Evolutionary conservation across 1,140 invertebrate species (phyloP).

Genomic region (Varroa destructor): DNA sequence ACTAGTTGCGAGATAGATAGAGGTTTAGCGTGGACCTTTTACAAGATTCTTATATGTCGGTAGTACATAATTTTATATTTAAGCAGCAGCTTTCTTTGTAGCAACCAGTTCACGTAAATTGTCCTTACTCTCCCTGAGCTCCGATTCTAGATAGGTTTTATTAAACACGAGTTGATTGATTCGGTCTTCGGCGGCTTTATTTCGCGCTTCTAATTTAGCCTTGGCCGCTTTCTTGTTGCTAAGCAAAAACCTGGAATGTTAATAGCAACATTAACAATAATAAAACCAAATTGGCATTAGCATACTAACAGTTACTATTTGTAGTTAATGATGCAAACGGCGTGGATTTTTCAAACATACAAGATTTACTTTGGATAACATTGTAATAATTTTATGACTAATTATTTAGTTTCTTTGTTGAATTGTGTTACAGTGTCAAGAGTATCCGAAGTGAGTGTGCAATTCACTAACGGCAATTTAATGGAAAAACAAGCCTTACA

Average conservation of each 20-base stretch:
- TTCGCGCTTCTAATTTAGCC: constrained; percentile 50
- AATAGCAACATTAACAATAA: constrained; percentile 22
- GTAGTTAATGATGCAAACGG: too few relatives aligned
- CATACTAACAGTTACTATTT: too few relatives aligned
- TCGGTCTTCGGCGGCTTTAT: constrained; percentile 52
- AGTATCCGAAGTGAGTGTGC: too few relatives aligned
- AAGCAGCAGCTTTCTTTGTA: constrained; percentile 37
- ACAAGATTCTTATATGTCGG: too few relatives aligned
- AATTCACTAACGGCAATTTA: background rate
- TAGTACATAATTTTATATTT: background rate
- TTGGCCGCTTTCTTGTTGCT: constrained; percentile 53
- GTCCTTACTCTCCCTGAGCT: constrained; percentile 66
- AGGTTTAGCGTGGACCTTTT: too few relatives aligned
- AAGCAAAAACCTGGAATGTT: constrained; percentile 50
- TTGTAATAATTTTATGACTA: too few relatives aligned
- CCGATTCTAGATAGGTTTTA: constrained; percentile 60
- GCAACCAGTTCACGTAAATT: constrained; percentile 65
- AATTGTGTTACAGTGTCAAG: too few relatives aligned
- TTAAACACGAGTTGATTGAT: constrained; percentile 58
- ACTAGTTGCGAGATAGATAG: too few relatives aligned
- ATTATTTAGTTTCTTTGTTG: too few relatives aligned
- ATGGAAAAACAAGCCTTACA: constrained; percentile 42
- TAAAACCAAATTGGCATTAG: background rate
- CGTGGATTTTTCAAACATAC: too few relatives aligned
- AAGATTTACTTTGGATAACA: background rate